Evolutionary conservation across 2,888 invertebrate genomes (phyloP).

Genomic region (Acholoe squamosa): DNA sequence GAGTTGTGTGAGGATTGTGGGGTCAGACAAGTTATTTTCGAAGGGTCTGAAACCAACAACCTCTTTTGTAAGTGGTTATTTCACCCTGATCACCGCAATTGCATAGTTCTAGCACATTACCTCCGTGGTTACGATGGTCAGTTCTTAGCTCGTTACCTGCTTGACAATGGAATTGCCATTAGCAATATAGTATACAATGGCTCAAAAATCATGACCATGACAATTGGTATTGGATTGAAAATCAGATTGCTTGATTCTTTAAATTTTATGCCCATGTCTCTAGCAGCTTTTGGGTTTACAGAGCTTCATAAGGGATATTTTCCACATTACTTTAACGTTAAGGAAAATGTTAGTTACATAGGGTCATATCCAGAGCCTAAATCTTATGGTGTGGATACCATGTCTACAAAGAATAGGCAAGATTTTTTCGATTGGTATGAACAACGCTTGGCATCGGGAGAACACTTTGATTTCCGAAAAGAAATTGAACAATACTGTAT

Average conservation of each 20-base stretch:
- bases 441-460: conserved; percentile 29
- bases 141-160: conserved; percentile 59
- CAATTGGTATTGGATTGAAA: conserved; percentile 25
- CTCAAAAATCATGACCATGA: conserved; percentile 39
- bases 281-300: conserved; percentile 27
- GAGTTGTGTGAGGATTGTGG: conserved; percentile 24
- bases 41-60: neutral
- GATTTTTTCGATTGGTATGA: neutral
- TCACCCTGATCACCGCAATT: neutral
- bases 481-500: conserved; percentile 19
- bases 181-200: conserved; percentile 27
- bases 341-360: neutral
- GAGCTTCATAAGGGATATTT: neutral
- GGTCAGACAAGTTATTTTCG: conserved; percentile 25
- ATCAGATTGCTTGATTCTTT: conserved; percentile 8
- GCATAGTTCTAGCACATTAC: conserved; percentile 65
- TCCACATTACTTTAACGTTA: conserved; percentile 23
- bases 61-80: conserved; percentile 52
- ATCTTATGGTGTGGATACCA: conserved; percentile 10
- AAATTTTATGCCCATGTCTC: conserved; percentile 20
- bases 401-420: neutral
- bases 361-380: neutral
- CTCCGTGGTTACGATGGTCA: conserved; percentile 62
- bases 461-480: conserved; percentile 40
- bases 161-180: neutral